Evolutionary conservation across 1,140 invertebrate genomes (phyloP), one percentile per base, ranked within the genome.

Genomic region (Trachelipus rathkii): DNA sequence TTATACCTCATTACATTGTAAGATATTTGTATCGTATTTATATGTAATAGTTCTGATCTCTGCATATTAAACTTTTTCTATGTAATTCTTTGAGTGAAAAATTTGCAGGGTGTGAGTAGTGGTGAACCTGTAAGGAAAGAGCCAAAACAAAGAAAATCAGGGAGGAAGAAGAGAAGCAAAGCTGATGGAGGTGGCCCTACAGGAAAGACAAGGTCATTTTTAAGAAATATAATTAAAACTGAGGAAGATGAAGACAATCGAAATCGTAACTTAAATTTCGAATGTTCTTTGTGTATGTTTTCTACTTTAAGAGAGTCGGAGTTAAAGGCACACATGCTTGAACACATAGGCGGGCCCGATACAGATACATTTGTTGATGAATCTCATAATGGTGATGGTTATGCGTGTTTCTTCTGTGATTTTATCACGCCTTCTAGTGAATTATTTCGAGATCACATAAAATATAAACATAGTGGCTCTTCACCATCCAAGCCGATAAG

Each of bases 251-350:
- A 60, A 13, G 50, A 60, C 19, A 19, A 60, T 60, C 50, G 19
- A 60, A 60, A 19, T 19, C 11, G 50, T 15, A 19, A 19, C 11
- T 60, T 60, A 15, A 15, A 13, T 60, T 60, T 60, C 50, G 50
- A 60, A 19, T 60, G 50, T 60, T 60, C 50, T 8, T 60, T 60
- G 50, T 60, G 50, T 60, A 60, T 60, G 50, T 60, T 60, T 60
- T 15, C 50, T 13, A 60, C 50, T 13, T 2, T 4, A 0, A 60
- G 50, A 15, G 50, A 60, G 19, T 13, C 11, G 1, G 11, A 60
- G 11, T 8, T 60, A 2, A 60, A 60, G 8, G 3, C 11, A 60
- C 50, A 60, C 50, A 60, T 60, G 50, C 19, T 60, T 13, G 50
- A 60, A 13, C 50, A 60, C 19, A 60, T 60, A 15, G 50, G 50